Base-by-base conservation (phyloP, 64 coral and sea anemone species). In the Montipora capricornis region DNA sequence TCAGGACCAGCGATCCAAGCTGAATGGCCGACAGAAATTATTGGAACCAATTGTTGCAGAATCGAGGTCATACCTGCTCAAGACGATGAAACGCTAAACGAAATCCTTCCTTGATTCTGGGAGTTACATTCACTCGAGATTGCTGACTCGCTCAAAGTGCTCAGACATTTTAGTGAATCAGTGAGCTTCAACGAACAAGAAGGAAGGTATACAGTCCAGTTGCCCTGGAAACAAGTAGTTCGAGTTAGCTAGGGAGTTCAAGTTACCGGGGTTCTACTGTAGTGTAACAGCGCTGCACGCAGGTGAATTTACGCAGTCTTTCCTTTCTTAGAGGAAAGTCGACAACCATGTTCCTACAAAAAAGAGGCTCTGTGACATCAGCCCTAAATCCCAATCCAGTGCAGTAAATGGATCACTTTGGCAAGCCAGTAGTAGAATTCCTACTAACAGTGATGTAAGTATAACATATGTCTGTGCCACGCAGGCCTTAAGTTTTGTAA, bases 1-100 rank as follows among this genome's bases (percentile, higher is more conserved):
- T 88, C 92, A 20, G 76, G 92, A 16, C 92, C 84, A 91, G 53
- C 2, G 53, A 57, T 57, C 53, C 53, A 57, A 57, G 53, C 53
- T 57, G 53, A 57, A 57, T 11, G 11, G 53, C 53, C 53, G 53
- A 57, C 6, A 57, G 53, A 57, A 57, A 57, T 57, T 57, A 57
- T 57, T 3, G 53, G 11, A 57, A 57, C 1, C 0, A 6, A 71
- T 68, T 22, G 55, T 76, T 67, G 52, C 47, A 20, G 50, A 81
- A 20, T 57, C 53, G 53, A 57, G 2, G 11, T 57, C 11, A 57
- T 8, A 11, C 53, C 53, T 57, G 53, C 53, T 57, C 53, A 57
- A 57, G 53, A 57, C 11, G 53, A 57, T 57, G 0, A 57, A 57
- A 57, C 53, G 53, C 53, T 57, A 0, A 57, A 57, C 53, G 53